A percentile compares a stretch with the other conserved stretches of the same genome.
These are phyloP conservation scores for Leptinotarsa haldemani DNA, from an alignment of 2,888 invertebrate species.

Conservation along the genomic window DNA sequence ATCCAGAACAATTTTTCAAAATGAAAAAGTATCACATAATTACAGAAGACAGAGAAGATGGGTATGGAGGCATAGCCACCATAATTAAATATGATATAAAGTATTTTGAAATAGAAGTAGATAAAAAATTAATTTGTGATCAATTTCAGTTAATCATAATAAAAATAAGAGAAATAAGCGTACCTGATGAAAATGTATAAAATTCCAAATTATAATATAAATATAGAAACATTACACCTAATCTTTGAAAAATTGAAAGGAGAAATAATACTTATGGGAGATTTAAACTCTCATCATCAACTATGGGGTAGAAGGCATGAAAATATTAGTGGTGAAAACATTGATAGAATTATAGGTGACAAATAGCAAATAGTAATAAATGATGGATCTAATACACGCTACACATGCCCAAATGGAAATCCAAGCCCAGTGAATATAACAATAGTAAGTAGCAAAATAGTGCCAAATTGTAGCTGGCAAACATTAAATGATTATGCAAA, in stretches of 20 bases:
- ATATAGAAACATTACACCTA: not conserved
- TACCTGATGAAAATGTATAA: conserved; percentile 20
- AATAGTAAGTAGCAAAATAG: not conserved
- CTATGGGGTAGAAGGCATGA: conserved; percentile 5
- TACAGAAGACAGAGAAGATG: conserved; percentile 1
- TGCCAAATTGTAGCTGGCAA: not conserved
- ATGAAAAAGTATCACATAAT: not conserved
- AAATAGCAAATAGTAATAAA: conserved; percentile 7
- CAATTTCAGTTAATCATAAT: not conserved
- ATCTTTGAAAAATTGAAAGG: not conserved
- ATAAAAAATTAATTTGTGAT: not conserved
- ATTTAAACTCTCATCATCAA: conserved; percentile 10
- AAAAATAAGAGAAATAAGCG: conserved; percentile 6
- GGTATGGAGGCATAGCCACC: not conserved
- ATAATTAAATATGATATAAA: not conserved
- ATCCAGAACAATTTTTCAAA: not conserved
- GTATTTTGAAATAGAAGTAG: not conserved
- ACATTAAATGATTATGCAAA: not conserved
- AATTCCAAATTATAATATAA: not conserved
- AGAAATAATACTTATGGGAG: conserved; percentile 15
- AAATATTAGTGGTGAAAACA: not conserved
- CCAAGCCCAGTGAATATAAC: conserved; percentile 14
- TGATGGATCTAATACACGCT: conserved; percentile 21
- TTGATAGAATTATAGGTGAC: not conserved
- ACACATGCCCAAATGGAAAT: not conserved